Percentiles rank a stretch among this genome's conserved stretches.
Evolutionary conservation across 2,113 vertebrate genomes (phyloP).

Genomic region (Lagopus leucura): DNA sequence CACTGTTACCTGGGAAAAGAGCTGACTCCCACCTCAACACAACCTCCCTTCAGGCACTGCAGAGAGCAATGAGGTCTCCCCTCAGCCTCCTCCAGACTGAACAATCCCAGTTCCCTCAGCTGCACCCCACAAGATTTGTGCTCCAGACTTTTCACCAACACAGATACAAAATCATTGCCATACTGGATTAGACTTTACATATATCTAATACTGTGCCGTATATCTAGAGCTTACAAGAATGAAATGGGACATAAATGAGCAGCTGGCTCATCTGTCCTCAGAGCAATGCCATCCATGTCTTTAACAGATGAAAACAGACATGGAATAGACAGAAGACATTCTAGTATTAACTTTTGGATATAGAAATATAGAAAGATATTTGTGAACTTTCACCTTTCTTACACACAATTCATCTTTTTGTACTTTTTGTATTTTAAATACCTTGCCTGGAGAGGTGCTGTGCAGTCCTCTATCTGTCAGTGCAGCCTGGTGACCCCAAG

Average conservation of each 20-base stretch:
- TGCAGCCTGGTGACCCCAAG: accelerated
- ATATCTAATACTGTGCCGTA: not conserved
- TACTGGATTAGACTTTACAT: not conserved
- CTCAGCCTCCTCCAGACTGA: too few relatives aligned
- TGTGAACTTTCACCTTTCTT: not conserved
- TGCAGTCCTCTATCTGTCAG: not conserved
- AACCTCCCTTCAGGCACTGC: too few relatives aligned
- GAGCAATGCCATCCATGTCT: not conserved
- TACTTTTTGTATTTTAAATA: not conserved
- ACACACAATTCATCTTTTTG: not conserved
- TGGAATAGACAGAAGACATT: not conserved
- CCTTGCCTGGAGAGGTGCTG: not conserved
- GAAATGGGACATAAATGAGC: not conserved
- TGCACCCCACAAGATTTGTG: too few relatives aligned
- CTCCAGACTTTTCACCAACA: too few relatives aligned
- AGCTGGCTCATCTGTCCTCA: not conserved
- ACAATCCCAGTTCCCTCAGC: too few relatives aligned
- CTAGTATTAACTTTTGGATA: not conserved
- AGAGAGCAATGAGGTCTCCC: too few relatives aligned
- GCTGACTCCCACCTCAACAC: too few relatives aligned
- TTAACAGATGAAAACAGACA: not conserved
- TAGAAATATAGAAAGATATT: not conserved
- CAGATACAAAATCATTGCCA: not conserved
- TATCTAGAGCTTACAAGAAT: not conserved
- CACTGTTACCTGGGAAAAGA: too few relatives aligned